A percentile compares a stretch with the other conserved stretches of the same genome.
Evolutionary conservation across 2,113 vertebrate genomes (phyloP).

Genomic region (Hucho hucho): DNA sequence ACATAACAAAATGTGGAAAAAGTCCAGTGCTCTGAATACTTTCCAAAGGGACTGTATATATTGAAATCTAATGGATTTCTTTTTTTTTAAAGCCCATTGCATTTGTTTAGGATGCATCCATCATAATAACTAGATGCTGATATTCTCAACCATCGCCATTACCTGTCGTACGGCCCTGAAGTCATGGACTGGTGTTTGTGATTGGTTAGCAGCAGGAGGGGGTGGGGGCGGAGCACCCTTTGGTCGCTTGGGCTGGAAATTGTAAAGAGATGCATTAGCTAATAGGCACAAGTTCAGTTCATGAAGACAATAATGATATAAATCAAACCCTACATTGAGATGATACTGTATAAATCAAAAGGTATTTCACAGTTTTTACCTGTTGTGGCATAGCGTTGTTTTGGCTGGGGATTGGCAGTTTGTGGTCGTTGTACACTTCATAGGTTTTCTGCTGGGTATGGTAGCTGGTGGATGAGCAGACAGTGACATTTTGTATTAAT

Average conservation of each 20-base stretch:
- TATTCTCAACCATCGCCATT: neutral
- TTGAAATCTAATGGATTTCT: too few species aligned
- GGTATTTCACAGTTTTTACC: neutral
- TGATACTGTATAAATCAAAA: neutral
- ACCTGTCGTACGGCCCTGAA: conserved; percentile 66
- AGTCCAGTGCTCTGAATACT: too few species aligned
- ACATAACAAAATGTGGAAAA: too few species aligned
- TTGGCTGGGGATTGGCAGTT: conserved; percentile 6
- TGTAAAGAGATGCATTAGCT: conserved; percentile 16
- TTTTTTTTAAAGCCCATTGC: too few species aligned
- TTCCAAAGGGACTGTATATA: too few species aligned
- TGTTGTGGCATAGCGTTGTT: conserved; percentile 8
- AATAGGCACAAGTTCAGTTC: neutral
- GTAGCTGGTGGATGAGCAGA: conserved; percentile 31
- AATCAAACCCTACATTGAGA: neutral
- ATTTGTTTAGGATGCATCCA: too few species aligned
- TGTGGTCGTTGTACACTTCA: neutral
- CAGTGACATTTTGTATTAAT: neutral
- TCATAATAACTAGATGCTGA: too few species aligned
- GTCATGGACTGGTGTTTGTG: conserved; percentile 35
- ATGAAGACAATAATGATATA: neutral
- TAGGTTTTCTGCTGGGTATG: conserved; percentile 6
- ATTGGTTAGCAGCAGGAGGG: conserved; percentile 49
- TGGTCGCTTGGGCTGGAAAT: conserved; percentile 32
- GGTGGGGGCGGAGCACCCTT: conserved; percentile 59